phyloP scores from a whole-genome alignment of 1,140 invertebrate species.

The Ridgeia piscesae region DNA sequence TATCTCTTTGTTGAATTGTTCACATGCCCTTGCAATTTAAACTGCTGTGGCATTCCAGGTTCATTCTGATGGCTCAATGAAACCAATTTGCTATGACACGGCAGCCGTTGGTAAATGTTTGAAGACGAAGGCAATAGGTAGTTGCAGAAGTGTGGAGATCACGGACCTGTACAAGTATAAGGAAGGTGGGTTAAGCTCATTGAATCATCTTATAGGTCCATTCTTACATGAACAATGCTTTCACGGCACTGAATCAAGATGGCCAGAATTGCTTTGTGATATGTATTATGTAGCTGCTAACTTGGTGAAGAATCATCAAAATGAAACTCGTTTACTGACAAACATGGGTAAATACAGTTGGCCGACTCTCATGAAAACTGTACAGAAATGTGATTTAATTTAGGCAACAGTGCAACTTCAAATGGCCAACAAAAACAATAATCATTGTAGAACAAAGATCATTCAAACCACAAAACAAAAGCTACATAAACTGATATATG shows the following conservation, averaged over 20 bases:
- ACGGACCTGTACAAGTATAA: constrained; percentile 83
- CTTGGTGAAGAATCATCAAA: not conserved
- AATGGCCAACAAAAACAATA: too few relatives aligned
- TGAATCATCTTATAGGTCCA: not conserved
- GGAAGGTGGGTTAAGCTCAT: constrained; percentile 66
- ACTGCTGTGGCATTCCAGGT: constrained; percentile 16
- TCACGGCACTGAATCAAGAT: not conserved
- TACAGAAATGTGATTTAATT: too few relatives aligned
- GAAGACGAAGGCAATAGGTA: constrained; percentile 83
- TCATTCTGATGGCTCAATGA: constrained; percentile 16
- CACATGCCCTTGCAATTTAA: not conserved
- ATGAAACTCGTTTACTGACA: not conserved
- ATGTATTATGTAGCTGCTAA: not conserved
- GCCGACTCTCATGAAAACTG: too few relatives aligned
- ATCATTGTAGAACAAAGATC: too few relatives aligned
- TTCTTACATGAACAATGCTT: not conserved
- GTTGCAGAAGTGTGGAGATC: constrained; percentile 71
- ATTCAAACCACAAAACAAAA: too few relatives aligned
- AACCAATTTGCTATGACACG: constrained; percentile 56
- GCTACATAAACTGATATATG: too few relatives aligned
- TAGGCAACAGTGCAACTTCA: too few relatives aligned
- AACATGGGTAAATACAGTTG: not conserved
- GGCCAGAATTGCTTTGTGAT: not conserved
- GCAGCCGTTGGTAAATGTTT: constrained; percentile 78
- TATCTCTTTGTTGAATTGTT: not conserved